Evolutionary conservation across 2,113 vertebrate species (phyloP), one percentile per base, ranked within the genome.

Genomic region (Gulo gulo): DNA sequence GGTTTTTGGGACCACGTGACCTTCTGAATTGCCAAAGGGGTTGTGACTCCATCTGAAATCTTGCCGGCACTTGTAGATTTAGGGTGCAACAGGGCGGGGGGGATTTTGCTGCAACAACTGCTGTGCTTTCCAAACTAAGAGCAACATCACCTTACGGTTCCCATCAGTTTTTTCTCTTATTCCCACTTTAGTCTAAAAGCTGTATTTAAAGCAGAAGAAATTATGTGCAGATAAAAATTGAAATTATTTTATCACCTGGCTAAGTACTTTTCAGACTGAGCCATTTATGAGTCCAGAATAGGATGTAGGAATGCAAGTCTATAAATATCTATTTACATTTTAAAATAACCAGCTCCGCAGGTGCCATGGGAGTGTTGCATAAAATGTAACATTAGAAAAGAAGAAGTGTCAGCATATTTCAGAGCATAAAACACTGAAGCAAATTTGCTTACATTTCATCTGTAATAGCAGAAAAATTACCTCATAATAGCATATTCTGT

Each of bases 11-110:
- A 16, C 71, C 65, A n/a, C 31, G 2, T 45, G 73, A 82, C 95
- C 94, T 96, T 86, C 88, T 59, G 47, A 93, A 88, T 95, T 8
- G 23, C 91, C 87, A 52, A 86, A 79, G 91, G 81, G 59, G 76
- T 45, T 80, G 63, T 39, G 61, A 59, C 47, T 69, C 6, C 29
- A 36, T 57, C 57, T 85, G 91, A 84, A 81, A 94, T 34, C 42
- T 26, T 39, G 71, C 39, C n/a, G 74, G 65, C 52, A 26, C n/a
- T n/a, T 91, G 82, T 9, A 57, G 82, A 74, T 63, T 39, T 76
- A 11, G 81, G 81, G 71, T 50, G 50, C 63, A 7, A 1, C 5
- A 15, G 61, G 10, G 29, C 21, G 21, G 23, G 21, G 73, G 47
- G 65, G 63, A 86, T 92, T 79, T 50, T 86, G 50, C 31, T 57